Conservation (phyloP, 1,140 invertebrate species). For the Brachionus rotundiformis region DNA sequence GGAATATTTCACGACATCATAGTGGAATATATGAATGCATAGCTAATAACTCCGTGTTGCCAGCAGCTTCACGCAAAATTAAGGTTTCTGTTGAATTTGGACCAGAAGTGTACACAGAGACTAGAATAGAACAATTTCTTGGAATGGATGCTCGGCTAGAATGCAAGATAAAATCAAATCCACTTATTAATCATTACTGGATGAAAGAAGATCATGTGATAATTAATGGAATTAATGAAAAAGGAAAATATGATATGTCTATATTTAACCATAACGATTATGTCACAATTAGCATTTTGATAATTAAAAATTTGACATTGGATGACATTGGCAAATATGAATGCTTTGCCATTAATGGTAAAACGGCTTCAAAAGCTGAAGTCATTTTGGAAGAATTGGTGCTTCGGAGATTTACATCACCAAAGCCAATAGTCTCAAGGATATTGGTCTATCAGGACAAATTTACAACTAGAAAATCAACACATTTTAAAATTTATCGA, state of each 20-base stretch:
- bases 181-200: constrained; percentile 44
- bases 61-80: constrained; percentile 57
- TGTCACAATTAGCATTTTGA: constrained; percentile 22
- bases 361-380: background rate
- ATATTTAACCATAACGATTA: constrained; percentile 26
- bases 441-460: constrained; percentile 29
- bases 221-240: constrained; percentile 1
- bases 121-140: background rate
- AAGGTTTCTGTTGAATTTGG: constrained; percentile 57
- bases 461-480: background rate
- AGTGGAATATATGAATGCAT: constrained; percentile 59
- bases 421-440: background rate
- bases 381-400: background rate
- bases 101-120: background rate
- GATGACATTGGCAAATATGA: constrained; percentile 37
- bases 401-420: background rate
- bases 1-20: constrained; percentile 59
- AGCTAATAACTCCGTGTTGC: constrained; percentile 58
- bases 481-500: background rate
- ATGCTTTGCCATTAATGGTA: constrained; percentile 27
- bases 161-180: constrained; percentile 50
- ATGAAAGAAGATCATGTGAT: constrained; percentile 19
- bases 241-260: constrained; percentile 29
- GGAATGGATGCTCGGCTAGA: constrained; percentile 35
- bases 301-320: constrained; percentile 19